Base-by-base conservation (phyloP, 2,113 vertebrate species). In the Nanorana parkeri region DNA sequence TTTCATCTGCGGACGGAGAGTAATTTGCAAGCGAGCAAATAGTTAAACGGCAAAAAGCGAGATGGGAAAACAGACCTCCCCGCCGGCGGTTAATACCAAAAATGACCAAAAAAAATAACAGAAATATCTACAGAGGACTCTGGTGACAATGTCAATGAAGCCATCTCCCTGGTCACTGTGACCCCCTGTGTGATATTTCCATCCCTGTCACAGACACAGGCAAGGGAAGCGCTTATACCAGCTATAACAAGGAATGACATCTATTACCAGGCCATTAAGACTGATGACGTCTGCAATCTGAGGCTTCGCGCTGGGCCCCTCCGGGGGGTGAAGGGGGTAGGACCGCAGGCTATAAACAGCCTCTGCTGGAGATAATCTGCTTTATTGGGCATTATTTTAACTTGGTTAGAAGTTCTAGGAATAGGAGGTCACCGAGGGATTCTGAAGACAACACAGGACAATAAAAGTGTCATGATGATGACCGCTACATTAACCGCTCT, bases 371-470 rank as follows among this genome's bases (percentile, higher is more conserved):
- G 17, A 28, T 73, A 63, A 81, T 54, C 58, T 47, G 19, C 36
- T 71, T 71, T 71, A 47, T 26, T 3, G 36, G 67, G 58, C 78
- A 51, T 80, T 72, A n/a, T 23, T 63, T 32, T 80, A 60, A 80
- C 29, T 51, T 52, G 56, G 32, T 80, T 71, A 69, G 24, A 47
- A 63, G 26, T 80, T 80, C 67, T 80, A 63, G 32, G 78, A 80
- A 80, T 52, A 26, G 54, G 66, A 63, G 55, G 65, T 23, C 28
- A 23, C 77, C 26, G 41, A 11, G 60, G 74, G 36, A 77, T 64
- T 26, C 47, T 67, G 7, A 52, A 17, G 60, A 17, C 28, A 32
- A 67, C 5, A 67, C 24, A 66, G 63, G 36, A 5, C 55, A 21
- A 29, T 32, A 58, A 29, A 58, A 11, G 17, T 26, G 4, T 21